Conservation (phyloP, 1,140 invertebrate genomes). For the Ephestia elutella region DNA sequence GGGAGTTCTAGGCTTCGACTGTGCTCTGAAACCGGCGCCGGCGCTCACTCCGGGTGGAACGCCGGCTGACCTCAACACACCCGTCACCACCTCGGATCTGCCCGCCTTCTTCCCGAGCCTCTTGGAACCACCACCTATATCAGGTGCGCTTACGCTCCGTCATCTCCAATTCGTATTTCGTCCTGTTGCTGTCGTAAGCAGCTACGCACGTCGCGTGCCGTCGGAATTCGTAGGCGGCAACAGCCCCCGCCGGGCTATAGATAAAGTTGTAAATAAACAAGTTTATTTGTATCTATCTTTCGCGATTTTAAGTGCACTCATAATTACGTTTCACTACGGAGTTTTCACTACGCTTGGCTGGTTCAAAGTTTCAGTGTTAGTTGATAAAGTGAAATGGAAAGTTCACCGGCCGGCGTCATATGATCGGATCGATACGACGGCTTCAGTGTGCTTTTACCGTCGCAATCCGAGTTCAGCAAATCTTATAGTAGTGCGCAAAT, state of each 20-base stretch:
- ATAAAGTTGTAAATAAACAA: conserved; percentile 67
- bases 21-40: conserved; percentile 80
- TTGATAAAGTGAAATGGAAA: conserved; percentile 57
- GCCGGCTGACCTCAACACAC: conserved; percentile 65
- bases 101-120: conserved; percentile 73
- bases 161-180: background rate
- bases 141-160: conserved; percentile 77
- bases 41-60: conserved; percentile 78
- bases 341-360: background rate
- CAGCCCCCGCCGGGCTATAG: conserved; percentile 34
- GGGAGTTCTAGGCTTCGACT: conserved; percentile 61
- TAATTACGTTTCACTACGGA: background rate
- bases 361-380: conserved; percentile 20
- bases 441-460: conserved; percentile 30
- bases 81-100: conserved; percentile 62
- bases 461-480: background rate
- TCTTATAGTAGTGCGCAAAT: background rate
- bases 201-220: conserved; percentile 18
- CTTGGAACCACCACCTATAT: conserved; percentile 89
- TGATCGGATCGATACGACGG: conserved; percentile 50
- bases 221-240: conserved; percentile 35
- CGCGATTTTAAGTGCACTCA: conserved; percentile 17
- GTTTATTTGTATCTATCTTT: conserved; percentile 16
- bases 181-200: background rate
- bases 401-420: conserved; percentile 42